Conservation (phyloP, 1,140 invertebrate species). For the Leptoteleia sp. region DNA sequence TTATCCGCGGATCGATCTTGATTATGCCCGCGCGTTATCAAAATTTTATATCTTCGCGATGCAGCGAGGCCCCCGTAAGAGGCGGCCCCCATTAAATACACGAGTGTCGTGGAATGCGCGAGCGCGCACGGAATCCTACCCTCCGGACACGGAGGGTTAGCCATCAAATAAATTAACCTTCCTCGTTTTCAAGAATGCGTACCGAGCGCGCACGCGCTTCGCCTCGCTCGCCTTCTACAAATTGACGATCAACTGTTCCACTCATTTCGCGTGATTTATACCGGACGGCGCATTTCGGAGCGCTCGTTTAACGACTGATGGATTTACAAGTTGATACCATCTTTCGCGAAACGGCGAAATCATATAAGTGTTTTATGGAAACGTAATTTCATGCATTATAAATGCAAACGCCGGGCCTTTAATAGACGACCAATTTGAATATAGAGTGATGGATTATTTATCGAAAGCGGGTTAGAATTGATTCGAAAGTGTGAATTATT, state of each 20-base stretch:
- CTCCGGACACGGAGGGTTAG: slow-evolving; percentile 56
- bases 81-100: slow-evolving; percentile 64
- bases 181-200: slow-evolving; percentile 61
- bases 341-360: slow-evolving; percentile 49
- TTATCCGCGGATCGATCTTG: slow-evolving; percentile 64
- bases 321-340: slow-evolving; percentile 58
- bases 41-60: slow-evolving; percentile 64
- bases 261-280: slow-evolving; percentile 60
- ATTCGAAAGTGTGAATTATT: slow-evolving; percentile 15
- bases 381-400: slow-evolving; percentile 37
- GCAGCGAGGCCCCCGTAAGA: slow-evolving; percentile 42
- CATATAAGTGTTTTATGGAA: slow-evolving; percentile 50
- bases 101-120: slow-evolving; percentile 48
- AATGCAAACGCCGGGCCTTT: slow-evolving; percentile 1
- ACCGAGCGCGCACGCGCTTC: slow-evolving; percentile 28
- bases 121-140: slow-evolving; percentile 48
- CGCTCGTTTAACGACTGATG: slow-evolving; percentile 42
- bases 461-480: slow-evolving; percentile 8
- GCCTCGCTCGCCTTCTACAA: slow-evolving; percentile 50
- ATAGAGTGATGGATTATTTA: slow-evolving; percentile 24
- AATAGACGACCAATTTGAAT: slow-evolving; percentile 33
- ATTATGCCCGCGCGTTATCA: slow-evolving; percentile 62
- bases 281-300: slow-evolving; percentile 36
- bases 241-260: slow-evolving; percentile 58
- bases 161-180: slow-evolving; percentile 64